These are phyloP conservation scores for Colinus virginianus DNA, from an alignment of 2,113 vertebrate species.

Conservation along the genomic window DNA sequence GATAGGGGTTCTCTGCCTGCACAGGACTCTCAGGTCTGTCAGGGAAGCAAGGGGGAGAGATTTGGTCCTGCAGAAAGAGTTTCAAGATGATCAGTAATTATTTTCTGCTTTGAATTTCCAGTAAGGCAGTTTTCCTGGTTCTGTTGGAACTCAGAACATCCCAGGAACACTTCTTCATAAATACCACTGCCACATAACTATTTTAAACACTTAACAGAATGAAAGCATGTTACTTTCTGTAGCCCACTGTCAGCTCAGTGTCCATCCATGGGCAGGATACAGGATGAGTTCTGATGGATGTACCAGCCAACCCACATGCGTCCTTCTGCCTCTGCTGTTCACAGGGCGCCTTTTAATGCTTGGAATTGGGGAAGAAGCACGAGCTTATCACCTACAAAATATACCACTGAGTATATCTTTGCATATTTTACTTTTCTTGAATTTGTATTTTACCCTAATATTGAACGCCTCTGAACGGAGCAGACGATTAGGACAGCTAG, in stretches of 20 bases:
- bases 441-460: not conserved
- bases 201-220: not conserved
- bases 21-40: not conserved
- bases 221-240: not conserved
- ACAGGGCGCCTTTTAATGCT: not conserved
- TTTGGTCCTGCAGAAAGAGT: not conserved
- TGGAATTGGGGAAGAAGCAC: not conserved
- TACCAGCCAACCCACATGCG: not conserved
- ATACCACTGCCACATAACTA: not conserved
- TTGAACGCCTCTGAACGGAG: not conserved
- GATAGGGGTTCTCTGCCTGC: not conserved
- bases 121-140: not conserved
- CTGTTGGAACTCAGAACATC: not conserved
- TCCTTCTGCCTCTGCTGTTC: not conserved
- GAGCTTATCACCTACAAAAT: not conserved
- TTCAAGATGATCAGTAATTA: not conserved
- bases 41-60: not conserved
- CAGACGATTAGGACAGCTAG: not conserved
- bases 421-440: not conserved
- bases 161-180: not conserved
- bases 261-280: not conserved
- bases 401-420: not conserved
- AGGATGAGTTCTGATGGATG: not conserved
- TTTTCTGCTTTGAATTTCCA: not conserved
- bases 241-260: accelerated